Conservation (phyloP, 2,113 vertebrate species). For the Phrynocephalus versicolor region DNA sequence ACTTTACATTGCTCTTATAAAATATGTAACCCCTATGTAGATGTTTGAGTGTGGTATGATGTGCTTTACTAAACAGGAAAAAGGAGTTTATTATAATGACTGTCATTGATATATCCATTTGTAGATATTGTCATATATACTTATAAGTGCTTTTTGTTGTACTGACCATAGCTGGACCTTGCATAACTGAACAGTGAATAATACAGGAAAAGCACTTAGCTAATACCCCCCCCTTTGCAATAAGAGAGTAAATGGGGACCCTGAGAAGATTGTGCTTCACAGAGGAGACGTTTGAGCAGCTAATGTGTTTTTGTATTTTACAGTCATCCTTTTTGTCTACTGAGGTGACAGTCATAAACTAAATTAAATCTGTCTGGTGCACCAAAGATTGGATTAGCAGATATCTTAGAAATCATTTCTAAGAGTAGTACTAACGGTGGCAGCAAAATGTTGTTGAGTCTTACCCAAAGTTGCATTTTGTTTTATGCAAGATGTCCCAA, state of each 20-base stretch:
- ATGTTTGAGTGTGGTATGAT: neutral
- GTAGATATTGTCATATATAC: slow-evolving; percentile 4
- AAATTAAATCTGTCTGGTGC: slow-evolving; percentile 29
- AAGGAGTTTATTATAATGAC: slow-evolving; percentile 13
- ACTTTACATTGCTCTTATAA: neutral
- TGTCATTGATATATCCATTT: neutral
- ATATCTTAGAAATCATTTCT: neutral
- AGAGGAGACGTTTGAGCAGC: neutral
- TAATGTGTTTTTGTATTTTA: slow-evolving; percentile 35
- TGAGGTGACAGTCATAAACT: slow-evolving; percentile 23
- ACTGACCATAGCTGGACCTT: neutral
- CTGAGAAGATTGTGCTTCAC: slow-evolving; percentile 6
- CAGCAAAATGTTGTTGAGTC: neutral
- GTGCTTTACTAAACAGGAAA: neutral
- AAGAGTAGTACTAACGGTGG: neutral
- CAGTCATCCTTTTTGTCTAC: neutral
- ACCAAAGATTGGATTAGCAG: slow-evolving; percentile 29
- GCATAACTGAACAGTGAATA: neutral
- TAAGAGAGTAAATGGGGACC: neutral
- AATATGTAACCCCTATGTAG: neutral
- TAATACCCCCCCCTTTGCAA: slow-evolving; percentile 14
- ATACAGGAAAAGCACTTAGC: neutral
- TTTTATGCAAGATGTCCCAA: slow-evolving; percentile 32
- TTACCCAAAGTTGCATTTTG: slow-evolving; percentile 18
- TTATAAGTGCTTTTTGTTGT: neutral